These are phyloP conservation scores for Thalpophila matura DNA, from an alignment of 2,888 invertebrate genomes.

Conservation along the genomic window DNA sequence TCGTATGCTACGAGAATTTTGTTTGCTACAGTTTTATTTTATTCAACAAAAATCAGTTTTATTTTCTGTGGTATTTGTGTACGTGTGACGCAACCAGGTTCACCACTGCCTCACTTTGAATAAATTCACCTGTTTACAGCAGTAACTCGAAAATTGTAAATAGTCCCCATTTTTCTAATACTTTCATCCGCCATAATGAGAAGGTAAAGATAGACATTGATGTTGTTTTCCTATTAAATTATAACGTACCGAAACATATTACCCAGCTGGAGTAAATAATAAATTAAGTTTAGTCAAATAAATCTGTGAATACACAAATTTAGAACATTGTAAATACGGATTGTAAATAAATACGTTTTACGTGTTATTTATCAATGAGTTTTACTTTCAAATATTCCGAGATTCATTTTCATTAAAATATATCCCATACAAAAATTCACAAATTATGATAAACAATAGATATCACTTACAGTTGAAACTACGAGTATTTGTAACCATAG, in stretches of 20 bases:
- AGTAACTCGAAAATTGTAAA: slow-evolving; percentile 46
- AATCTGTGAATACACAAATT: slow-evolving; percentile 67
- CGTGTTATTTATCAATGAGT: slow-evolving; percentile 75
- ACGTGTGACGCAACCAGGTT: not conserved
- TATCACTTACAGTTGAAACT: too few relatives aligned
- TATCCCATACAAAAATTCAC: too few relatives aligned
- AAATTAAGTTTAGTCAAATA: slow-evolving; percentile 46
- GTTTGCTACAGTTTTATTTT: not conserved
- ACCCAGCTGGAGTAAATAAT: slow-evolving; percentile 41
- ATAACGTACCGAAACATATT: slow-evolving; percentile 52
- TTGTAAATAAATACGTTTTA: slow-evolving; percentile 88
- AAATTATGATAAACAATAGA: too few relatives aligned
- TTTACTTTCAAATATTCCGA: slow-evolving; percentile 59
- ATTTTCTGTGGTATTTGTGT: too few relatives aligned
- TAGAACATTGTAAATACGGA: slow-evolving; percentile 78
- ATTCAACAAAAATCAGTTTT: not conserved
- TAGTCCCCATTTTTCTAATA: slow-evolving; percentile 44
- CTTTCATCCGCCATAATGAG: slow-evolving; percentile 39
- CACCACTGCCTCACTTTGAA: not conserved
- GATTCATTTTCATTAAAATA: too few relatives aligned
- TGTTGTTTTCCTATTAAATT: slow-evolving; percentile 54
- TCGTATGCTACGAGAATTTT: not conserved
- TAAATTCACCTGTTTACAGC: slow-evolving; percentile 8
- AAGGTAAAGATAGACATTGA: slow-evolving; percentile 36
- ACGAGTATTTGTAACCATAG: too few relatives aligned